Evolutionary conservation across 2,113 vertebrate species (phyloP).

Genomic region (Oncorhynchus gorbuscha): DNA sequence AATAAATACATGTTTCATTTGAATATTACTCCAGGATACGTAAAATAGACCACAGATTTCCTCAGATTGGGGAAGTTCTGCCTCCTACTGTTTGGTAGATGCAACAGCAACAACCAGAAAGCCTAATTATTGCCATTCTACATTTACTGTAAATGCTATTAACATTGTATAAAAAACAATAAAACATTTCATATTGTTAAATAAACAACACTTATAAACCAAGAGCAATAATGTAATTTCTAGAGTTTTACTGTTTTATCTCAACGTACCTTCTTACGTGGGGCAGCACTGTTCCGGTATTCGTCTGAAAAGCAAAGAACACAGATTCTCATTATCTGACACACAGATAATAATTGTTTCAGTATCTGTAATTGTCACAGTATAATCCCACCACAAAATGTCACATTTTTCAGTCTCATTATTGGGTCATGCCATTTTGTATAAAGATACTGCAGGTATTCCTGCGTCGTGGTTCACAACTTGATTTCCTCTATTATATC

Average conservation of each 20-base stretch:
- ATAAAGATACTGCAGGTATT: too few species aligned
- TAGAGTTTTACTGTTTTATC: neutral
- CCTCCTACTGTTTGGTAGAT: conserved; percentile 19
- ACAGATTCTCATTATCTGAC: neutral
- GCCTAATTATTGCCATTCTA: neutral
- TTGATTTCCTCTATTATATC: too few species aligned
- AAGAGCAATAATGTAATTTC: too few species aligned
- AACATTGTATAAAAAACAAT: neutral
- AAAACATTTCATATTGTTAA: neutral
- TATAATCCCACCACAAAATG: neutral
- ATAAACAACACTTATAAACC: too few species aligned
- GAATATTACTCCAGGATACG: too few species aligned
- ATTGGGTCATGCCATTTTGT: too few species aligned
- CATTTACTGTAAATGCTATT: neutral
- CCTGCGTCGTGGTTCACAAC: too few species aligned
- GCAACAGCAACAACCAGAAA: neutral
- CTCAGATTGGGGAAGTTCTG: neutral
- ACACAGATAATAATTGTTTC: neutral
- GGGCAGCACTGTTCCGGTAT: conserved; percentile 28
- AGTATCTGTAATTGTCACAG: neutral
- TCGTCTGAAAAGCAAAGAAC: conserved; percentile 41
- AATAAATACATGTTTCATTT: neutral
- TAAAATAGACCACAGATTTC: neutral
- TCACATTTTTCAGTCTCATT: too few species aligned
- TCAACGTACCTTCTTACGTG: conserved; percentile 58